Conservation (phyloP, 2,113 vertebrate genomes). For the Siphamia tubifer region DNA sequence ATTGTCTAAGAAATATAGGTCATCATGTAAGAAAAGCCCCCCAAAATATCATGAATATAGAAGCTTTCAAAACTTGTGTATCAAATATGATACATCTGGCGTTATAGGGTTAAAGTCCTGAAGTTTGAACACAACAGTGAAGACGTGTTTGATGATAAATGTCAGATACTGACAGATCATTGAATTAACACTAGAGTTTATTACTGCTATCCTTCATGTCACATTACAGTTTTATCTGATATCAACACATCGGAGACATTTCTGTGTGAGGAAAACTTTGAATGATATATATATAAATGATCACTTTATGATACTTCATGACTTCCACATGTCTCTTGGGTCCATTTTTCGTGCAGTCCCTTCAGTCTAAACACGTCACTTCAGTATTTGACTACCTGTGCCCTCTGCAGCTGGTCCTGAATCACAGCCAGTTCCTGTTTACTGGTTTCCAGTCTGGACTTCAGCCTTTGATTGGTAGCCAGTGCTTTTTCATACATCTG, state of each 20-base stretch:
- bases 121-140: not conserved
- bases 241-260: not conserved
- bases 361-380: not conserved
- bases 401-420: conserved; percentile 87
- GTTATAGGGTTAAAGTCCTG: too few relatives aligned
- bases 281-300: not conserved
- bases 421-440: conserved; percentile 85
- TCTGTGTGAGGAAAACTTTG: not conserved
- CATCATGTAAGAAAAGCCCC: too few relatives aligned
- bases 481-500: conserved; percentile 91
- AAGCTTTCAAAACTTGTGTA: too few relatives aligned
- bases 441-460: conserved; percentile 87
- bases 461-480: conserved; percentile 90
- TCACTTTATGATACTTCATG: too few relatives aligned
- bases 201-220: not conserved
- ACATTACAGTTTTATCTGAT: not conserved
- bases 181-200: not conserved
- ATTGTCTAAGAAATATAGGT: too few relatives aligned
- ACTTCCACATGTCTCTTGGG: not conserved
- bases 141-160: not conserved
- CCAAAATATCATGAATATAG: too few relatives aligned
- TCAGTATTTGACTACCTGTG: conserved; percentile 79
- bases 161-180: conserved; percentile 7
- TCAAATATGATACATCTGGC: too few relatives aligned
- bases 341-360: not conserved